phyloP scores from a whole-genome alignment of 1,140 invertebrate genomes.

The Ylistrum balloti region DNA sequence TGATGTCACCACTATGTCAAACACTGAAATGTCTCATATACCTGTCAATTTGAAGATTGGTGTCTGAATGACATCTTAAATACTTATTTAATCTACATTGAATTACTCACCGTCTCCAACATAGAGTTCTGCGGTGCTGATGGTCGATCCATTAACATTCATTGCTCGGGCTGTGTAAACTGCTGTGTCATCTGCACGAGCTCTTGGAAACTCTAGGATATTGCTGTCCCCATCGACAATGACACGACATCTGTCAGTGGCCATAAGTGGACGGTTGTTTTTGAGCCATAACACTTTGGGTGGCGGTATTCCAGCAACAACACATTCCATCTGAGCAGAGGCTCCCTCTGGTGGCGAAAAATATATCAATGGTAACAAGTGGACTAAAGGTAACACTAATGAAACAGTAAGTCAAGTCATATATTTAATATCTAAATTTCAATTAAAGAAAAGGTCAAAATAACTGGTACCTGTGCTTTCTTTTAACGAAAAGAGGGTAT shows the following conservation, averaged over 20 bases:
- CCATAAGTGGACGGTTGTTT: constrained; percentile 92
- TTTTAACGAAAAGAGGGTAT: no score
- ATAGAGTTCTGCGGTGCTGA: constrained; percentile 85
- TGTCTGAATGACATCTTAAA: no score
- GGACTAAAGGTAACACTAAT: not conserved
- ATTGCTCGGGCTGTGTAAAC: constrained; percentile 97
- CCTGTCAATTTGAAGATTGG: no score
- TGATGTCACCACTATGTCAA: no score
- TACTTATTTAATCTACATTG: no score
- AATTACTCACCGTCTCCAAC: constrained; percentile 72
- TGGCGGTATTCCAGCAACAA: constrained; percentile 78
- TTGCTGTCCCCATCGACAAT: constrained; percentile 94
- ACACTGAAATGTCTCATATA: no score
- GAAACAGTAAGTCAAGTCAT: not conserved
- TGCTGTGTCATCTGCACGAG: constrained; percentile 95
- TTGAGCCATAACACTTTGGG: constrained; percentile 86
- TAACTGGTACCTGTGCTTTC: no score
- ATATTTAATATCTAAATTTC: no score
- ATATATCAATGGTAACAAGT: not conserved
- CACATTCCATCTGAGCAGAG: constrained; percentile 75
- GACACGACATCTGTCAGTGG: constrained; percentile 88
- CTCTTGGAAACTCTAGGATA: constrained; percentile 95
- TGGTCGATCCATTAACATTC: constrained; percentile 92
- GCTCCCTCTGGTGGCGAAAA: constrained; percentile 76
- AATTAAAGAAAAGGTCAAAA: no score